Percentiles rank a stretch among this genome's conserved stretches.
Evolutionary conservation across 1,140 invertebrate species (phyloP).

Genomic region (Drosophila auraria): DNA sequence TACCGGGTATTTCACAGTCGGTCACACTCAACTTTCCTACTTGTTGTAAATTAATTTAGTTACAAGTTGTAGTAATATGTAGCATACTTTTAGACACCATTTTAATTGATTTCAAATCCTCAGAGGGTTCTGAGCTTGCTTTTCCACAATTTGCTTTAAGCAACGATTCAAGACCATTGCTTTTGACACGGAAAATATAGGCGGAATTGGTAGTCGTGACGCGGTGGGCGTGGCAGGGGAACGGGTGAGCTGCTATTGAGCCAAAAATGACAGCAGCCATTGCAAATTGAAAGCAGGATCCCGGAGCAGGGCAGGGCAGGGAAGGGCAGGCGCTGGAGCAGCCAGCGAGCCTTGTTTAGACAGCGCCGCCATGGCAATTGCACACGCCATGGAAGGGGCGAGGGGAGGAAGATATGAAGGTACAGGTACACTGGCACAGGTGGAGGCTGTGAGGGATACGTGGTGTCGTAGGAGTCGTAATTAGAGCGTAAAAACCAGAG

Average conservation of each 20-base stretch:
- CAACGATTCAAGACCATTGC: slow-evolving; percentile 14
- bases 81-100: not conserved
- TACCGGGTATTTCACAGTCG: too few relatives aligned
- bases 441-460: slow-evolving; percentile 3
- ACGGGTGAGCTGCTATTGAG: slow-evolving; percentile 67
- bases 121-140: not conserved
- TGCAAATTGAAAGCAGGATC: slow-evolving; percentile 77
- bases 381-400: slow-evolving; percentile 48
- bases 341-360: slow-evolving; percentile 82
- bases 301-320: not conserved
- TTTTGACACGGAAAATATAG: not conserved
- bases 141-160: slow-evolving; percentile 19
- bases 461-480: slow-evolving; percentile 74
- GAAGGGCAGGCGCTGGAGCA: not conserved
- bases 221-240: not conserved
- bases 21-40: too few relatives aligned
- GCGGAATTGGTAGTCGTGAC: slow-evolving; percentile 15
- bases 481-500: slow-evolving; percentile 83
- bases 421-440: not conserved
- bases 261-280: slow-evolving; percentile 79
- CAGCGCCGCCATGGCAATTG: slow-evolving; percentile 78
- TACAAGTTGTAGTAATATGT: not conserved
- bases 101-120: not conserved
- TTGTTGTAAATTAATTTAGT: not conserved
- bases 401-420: slow-evolving; percentile 1